Base-by-base conservation (phyloP, 2,888 invertebrate genomes). In the Tillus elongatus region DNA sequence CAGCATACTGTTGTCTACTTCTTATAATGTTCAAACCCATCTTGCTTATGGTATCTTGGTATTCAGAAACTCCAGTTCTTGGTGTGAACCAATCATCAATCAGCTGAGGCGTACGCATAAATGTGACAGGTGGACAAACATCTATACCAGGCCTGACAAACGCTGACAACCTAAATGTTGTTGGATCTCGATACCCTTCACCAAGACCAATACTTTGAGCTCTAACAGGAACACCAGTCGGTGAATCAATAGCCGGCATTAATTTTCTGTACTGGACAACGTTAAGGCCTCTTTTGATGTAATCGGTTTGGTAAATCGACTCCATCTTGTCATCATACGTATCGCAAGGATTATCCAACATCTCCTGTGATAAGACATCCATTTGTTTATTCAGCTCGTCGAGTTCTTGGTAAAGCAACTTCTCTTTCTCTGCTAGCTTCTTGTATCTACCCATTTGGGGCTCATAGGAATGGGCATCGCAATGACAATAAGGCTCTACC, bases 291-390 rank as follows among this genome's bases (percentile, higher is more conserved):
- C 74, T 65, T 57, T 75, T 78, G 35, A 67, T 68, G 45, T 65
- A 78, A 30, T 77, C 75, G 1, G 72, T 70, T 60, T 74, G 72
- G 51, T 77, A 79, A 57, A 78, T 71, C 1, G 74, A 75, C 32
- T 67, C 61, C 74, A 79, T 74, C 58, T 75, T 74, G 33, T 70
- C 69, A 45, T 79, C 75, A 6, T 72, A 67, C 27, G 72, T 72
- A 43, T 75, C 75, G 50, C 78, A 78, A 0, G 74, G 74, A 49
- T 75, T 75, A 41, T 79, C 77, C 40, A 80, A 52, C 41, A 79
- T 74, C 38, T 75, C 74, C 44, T 74, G 75, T 4, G 72, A 71
- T 10, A 77, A 67, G 41, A 71, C 66, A 6, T 73, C 72, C 73
- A 77, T 75, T 74, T 77, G 42, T 8, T 53, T 66, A 45, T 71